Conservation (phyloP, 92 coral and sea anemone species). For the Porites divaricata region DNA sequence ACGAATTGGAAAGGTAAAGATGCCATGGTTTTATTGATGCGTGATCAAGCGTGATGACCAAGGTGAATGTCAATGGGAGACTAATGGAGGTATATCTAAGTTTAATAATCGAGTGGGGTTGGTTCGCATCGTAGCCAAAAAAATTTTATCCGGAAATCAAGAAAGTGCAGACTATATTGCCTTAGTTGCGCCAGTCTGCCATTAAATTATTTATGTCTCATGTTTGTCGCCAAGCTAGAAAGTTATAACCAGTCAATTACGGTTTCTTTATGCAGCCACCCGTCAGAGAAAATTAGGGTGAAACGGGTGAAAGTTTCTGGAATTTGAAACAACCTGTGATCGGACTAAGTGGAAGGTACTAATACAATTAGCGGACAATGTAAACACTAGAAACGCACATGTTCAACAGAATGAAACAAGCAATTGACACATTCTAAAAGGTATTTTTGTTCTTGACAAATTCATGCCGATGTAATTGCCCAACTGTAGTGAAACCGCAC, state of each 20-base stretch:
- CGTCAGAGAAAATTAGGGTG: conserved; percentile 2
- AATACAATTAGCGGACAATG: conserved; percentile 33
- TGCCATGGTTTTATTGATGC: neutral
- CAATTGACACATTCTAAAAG: conserved; percentile 31
- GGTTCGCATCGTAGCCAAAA: conserved; percentile 5
- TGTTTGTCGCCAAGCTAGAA: conserved; percentile 34
- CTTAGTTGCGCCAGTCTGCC: conserved; percentile 21
- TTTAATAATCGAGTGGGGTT: conserved; percentile 29
- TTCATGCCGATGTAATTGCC: conserved; percentile 33
- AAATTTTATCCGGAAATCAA: conserved; percentile 29
- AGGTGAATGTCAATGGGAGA: conserved; percentile 49
- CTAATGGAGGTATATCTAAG: neutral
- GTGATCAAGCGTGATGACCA: neutral
- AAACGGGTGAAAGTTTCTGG: conserved; percentile 8
- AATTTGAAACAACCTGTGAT: conserved; percentile 28
- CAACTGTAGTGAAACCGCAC: conserved; percentile 41
- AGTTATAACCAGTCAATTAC: conserved; percentile 31
- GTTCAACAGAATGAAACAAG: conserved; percentile 5
- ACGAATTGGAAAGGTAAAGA: neutral
- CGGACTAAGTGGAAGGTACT: conserved; percentile 24
- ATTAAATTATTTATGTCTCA: conserved; percentile 50
- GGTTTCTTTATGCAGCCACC: conserved; percentile 24
- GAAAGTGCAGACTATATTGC: conserved; percentile 11
- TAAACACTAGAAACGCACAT: conserved; percentile 33
- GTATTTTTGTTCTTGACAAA: conserved; percentile 28